Evolutionary conservation across 2,888 invertebrate genomes (phyloP), one percentile per base, ranked within the genome.

Genomic region (Orthosia cruda): DNA sequence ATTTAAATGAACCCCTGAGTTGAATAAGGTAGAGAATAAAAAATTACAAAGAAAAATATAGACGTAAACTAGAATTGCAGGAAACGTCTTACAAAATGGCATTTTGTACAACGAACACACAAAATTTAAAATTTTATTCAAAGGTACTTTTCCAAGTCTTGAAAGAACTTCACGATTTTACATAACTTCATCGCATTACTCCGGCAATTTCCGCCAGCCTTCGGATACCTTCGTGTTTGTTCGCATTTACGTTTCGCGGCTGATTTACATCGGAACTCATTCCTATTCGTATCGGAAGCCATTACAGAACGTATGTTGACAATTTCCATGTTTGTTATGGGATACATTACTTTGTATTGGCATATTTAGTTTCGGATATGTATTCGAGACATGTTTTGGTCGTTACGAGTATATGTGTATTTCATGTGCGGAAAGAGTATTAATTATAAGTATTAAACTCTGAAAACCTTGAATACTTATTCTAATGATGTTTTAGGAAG

Each of bases 201-300:
- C 85, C 85, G 82, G 58, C 77, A 18, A 76, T 85, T 69, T 82
- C 82, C 85, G 86, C 7, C 58, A 71, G 18, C 61, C 70, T 83
- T 78, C 69, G 83, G 54, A 50, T 64, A n/a, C 7, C 49, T 18
- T 83, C 86, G 72, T 72, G 50, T 67, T 65, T 70, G 57, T 62
- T 58, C 83, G 26, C 77, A 81, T 82, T 81, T 76, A 83, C 71
- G 71, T 83, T 81, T 71, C 52, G 16, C 79, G 68, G 54, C 69
- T 83, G 71, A 83, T 74, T 78, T 78, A 78, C 86, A 78, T 83
- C 81, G 84, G 81, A 80, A 80, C 68, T 63, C 59, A 49, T 70
- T 84, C 40, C 50, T 26, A 62, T 80, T 65, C 64, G 40, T 15
- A 71, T 70, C 65, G 73, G 74, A 78, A 83, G 26, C 67, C 76